Evolutionary conservation across 2,113 vertebrate genomes (phyloP).

Genomic region (Pelvicachromis taeniatus): DNA sequence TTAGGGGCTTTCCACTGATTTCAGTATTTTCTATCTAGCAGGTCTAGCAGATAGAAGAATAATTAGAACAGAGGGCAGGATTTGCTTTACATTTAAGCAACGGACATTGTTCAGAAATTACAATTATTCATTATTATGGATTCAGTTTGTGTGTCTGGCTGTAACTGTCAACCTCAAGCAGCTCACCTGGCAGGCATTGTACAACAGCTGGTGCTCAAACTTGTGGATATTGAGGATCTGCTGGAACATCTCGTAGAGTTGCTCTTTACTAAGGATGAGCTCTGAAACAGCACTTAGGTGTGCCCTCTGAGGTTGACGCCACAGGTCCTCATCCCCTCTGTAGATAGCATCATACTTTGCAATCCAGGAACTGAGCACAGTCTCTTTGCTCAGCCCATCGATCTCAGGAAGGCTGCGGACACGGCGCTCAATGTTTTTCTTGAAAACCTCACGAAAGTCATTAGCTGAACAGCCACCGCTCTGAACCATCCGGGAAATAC

Average conservation of each 20-base stretch:
- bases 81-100: background rate
- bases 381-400: conserved; percentile 96
- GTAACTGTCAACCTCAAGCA: background rate
- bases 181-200: conserved; percentile 94
- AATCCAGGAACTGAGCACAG: conserved; percentile 95
- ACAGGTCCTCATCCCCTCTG: conserved; percentile 87
- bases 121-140: background rate
- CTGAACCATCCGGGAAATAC: conserved; percentile 93
- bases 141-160: background rate
- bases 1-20: background rate
- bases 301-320: conserved; percentile 82
- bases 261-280: conserved; percentile 97
- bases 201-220: conserved; percentile 94
- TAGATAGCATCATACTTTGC: conserved; percentile 95
- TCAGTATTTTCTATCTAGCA: background rate
- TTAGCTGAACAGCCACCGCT: conserved; percentile 91
- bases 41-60: background rate
- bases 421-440: conserved; percentile 95
- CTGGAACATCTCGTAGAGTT: conserved; percentile 98
- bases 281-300: conserved; percentile 87
- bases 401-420: conserved; percentile 95
- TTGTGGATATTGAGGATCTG: conserved; percentile 93
- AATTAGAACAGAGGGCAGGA: background rate
- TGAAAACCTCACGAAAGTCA: conserved; percentile 96
- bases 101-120: background rate